Evolutionary conservation across 2,113 vertebrate genomes (phyloP).

Genomic region (Xyrauchen texanus): DNA sequence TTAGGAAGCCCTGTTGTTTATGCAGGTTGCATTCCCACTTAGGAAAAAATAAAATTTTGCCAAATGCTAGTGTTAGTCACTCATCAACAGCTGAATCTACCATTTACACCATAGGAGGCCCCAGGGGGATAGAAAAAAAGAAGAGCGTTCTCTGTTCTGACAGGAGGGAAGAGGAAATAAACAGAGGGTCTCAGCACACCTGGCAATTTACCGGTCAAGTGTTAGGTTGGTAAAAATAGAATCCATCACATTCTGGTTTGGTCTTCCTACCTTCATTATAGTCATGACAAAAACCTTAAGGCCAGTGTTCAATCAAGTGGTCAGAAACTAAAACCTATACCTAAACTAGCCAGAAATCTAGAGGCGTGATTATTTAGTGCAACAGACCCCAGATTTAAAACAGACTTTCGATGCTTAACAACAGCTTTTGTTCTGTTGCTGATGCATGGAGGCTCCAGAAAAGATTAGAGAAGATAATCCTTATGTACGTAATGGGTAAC

Average conservation of each 20-base stretch:
- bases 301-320: background rate
- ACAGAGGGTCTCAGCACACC: conserved; percentile 54
- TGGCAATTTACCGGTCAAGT: conserved; percentile 73
- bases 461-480: too few relatives aligned
- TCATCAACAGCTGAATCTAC: conserved; percentile 74
- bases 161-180: conserved; percentile 26
- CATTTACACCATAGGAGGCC: conserved; percentile 70
- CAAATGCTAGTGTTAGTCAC: conserved; percentile 64
- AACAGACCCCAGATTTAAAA: background rate
- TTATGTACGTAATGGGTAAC: too few relatives aligned
- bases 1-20: conserved; percentile 35
- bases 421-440: too few relatives aligned
- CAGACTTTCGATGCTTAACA: too few relatives aligned
- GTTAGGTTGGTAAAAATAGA: conserved; percentile 56
- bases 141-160: conserved; percentile 27
- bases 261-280: conserved; percentile 13
- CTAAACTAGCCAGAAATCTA: background rate
- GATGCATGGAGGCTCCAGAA: too few relatives aligned
- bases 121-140: conserved; percentile 6
- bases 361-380: background rate
- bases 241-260: conserved; percentile 51
- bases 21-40: conserved; percentile 39
- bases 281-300: background rate
- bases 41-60: conserved; percentile 46
- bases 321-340: background rate